A percentile compares a stretch with the other conserved stretches of the same genome.
phyloP scores from a whole-genome alignment of 2,888 invertebrate genomes.

The Rhamnusium bicolor region DNA sequence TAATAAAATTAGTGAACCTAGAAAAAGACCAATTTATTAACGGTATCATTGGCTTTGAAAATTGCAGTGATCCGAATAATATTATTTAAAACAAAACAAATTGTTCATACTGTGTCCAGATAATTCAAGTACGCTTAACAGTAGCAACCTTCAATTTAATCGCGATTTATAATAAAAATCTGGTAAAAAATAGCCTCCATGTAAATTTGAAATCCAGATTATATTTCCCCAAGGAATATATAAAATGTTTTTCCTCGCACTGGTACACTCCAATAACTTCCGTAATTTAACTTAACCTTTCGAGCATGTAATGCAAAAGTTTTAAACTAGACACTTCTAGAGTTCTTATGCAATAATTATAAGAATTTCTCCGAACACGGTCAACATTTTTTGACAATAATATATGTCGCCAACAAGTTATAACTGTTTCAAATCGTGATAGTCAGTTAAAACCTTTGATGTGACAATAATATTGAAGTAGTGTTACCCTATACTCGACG shows the following conservation, averaged over 20 bases:
- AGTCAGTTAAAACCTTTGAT: no score
- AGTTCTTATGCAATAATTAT: no score
- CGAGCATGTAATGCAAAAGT: background rate
- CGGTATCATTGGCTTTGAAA: slow-evolving; percentile 13
- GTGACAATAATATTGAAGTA: no score
- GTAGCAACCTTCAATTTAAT: background rate
- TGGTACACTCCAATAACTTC: slow-evolving; percentile 18
- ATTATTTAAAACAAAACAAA: slow-evolving; percentile 20
- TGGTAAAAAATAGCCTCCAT: slow-evolving; percentile 6
- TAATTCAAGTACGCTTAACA: slow-evolving; percentile 14
- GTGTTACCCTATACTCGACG: no score
- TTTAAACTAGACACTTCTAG: no score
- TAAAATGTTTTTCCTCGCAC: slow-evolving; percentile 10
- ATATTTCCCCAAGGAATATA: slow-evolving; percentile 12
- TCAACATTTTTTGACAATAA: no score
- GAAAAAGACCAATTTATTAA: slow-evolving; percentile 4
- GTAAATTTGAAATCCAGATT: slow-evolving; percentile 14
- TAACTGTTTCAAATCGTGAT: no score
- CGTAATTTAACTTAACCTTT: background rate
- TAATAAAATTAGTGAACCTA: slow-evolving; percentile 4
- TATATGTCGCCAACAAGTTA: no score
- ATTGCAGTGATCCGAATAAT: slow-evolving; percentile 20
- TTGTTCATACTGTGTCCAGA: slow-evolving; percentile 18
- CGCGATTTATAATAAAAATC: slow-evolving; percentile 9
- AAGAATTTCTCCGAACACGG: background rate